These are phyloP conservation scores for Allacma fusca DNA, from an alignment of 2,888 invertebrate genomes.

Conservation along the genomic window DNA sequence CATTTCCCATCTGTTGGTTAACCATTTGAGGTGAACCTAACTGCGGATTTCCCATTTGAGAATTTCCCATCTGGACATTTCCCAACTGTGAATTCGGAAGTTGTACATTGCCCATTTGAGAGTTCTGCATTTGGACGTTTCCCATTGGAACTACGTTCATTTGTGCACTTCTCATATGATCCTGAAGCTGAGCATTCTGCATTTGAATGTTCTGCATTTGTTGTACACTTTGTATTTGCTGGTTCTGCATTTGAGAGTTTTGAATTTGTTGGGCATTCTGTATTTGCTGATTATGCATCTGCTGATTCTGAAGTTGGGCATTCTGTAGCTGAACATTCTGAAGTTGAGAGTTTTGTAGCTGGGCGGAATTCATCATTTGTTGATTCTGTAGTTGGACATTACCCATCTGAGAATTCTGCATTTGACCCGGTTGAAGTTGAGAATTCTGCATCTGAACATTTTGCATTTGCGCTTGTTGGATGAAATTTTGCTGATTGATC, in stretches of 20 bases:
- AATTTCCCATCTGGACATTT: conserved; percentile 10
- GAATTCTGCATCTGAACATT: conserved; percentile 39
- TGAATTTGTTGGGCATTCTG: conserved; percentile 49
- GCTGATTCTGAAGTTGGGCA: conserved; percentile 48
- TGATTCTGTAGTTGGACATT: conserved; percentile 46
- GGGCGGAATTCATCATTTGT: conserved; percentile 24
- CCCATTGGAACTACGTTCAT: background rate
- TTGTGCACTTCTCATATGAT: conserved; percentile 25
- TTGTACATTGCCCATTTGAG: conserved; percentile 61
- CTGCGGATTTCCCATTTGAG: background rate
- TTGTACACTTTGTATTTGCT: conserved; percentile 42
- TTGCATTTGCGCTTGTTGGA: conserved; percentile 51
- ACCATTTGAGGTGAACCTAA: conserved; percentile 56
- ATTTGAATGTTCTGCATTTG: conserved; percentile 28
- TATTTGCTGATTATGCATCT: conserved; percentile 53
- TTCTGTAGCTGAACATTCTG: conserved; percentile 38
- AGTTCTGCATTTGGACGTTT: background rate
- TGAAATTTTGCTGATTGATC: conserved; percentile 43
- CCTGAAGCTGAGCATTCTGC: conserved; percentile 39
- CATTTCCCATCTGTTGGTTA: conserved; percentile 59
- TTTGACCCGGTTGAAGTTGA: background rate
- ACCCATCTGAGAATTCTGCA: conserved; percentile 56
- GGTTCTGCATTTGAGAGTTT: conserved; percentile 52
- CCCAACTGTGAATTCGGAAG: conserved; percentile 52
- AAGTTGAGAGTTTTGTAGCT: conserved; percentile 32